Base-by-base conservation (phyloP, 1,140 invertebrate genomes). In the Bombus superbus region DNA sequence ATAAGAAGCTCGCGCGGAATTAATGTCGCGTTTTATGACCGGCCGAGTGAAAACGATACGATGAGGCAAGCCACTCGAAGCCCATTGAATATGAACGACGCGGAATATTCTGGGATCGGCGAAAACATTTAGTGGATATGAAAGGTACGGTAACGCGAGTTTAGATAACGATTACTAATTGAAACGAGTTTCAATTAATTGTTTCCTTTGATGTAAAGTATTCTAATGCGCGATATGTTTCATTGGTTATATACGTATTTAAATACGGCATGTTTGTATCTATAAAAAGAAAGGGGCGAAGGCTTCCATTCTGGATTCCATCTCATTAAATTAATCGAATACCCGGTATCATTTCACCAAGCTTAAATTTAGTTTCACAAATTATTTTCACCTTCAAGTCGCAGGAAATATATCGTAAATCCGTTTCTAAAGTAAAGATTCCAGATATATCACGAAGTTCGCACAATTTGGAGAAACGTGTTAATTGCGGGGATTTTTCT, bases 1-100 rank as follows among this genome's bases (percentile, higher is more conserved):
- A 88, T 77, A 90, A 90, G 86, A 90, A 80, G 86, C 82, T 85
- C 79, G 68, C 73, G 83, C 28, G 88, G 85, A 85, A 90, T 90
- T 90, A 90, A 82, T 81, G 71, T 83, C 89, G 68, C 81, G 77
- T 64, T 89, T 87, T 78, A 83, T 81, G 66, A 40, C 40, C 64
- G 73, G 32, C 35, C 72, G 38, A 68, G 66, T 47, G 85, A 77
- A 72, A 86, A 82, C 28, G 62, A 68, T 64, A 77, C 74, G 81
- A 40, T 9, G 47, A 72, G 25, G 72, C 40, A 6, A 28, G 28
- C 15, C 40, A 13, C 71, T 47, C 32, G 47, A 44, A 32, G 25
- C 42, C 40, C 53, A 35, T 82, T 75, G 71, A 66, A 82, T 82
- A 66, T 47, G 81, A 75, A 75, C 40, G 13, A 25, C 8, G 25